A percentile compares a stretch with the other conserved stretches of the same genome.
These are phyloP conservation scores for Puffinus mauretanicus DNA, from an alignment of 2,113 vertebrate species.

Conservation along the genomic window DNA sequence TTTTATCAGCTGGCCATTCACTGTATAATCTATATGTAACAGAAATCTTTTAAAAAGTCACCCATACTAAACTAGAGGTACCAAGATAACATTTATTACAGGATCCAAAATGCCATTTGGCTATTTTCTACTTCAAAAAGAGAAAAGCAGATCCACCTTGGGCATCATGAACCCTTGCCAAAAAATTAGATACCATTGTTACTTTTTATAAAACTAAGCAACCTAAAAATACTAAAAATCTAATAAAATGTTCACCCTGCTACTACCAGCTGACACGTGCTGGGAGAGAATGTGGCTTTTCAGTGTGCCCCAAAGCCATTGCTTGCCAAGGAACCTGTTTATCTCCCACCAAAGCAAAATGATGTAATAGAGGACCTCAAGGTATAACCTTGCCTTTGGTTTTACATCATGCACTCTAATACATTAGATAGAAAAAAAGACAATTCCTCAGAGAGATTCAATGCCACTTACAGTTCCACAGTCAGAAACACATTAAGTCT, in stretches of 20 bases:
- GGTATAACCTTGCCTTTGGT: neutral
- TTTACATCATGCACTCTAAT: neutral
- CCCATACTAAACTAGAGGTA: neutral
- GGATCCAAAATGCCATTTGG: neutral
- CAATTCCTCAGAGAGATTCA: neutral
- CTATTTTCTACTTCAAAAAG: neutral
- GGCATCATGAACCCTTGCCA: neutral
- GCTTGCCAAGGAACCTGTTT: neutral
- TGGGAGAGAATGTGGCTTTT: accelerated
- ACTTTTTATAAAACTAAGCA: neutral
- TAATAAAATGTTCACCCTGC: neutral
- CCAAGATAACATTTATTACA: neutral
- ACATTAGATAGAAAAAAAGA: neutral
- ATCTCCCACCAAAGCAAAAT: neutral
- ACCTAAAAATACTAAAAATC: neutral
- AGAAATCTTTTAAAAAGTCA: neutral
- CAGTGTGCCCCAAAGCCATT: neutral
- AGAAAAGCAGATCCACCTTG: neutral
- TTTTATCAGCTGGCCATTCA: neutral
- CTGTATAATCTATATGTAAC: neutral
- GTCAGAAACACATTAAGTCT: neutral
- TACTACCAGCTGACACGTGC: neutral
- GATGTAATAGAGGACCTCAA: neutral
- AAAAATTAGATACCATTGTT: neutral
- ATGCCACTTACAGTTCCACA: neutral